Evolutionary conservation across 1,140 invertebrate species (phyloP).

Genomic region (Ctenoplectra terminalis): DNA sequence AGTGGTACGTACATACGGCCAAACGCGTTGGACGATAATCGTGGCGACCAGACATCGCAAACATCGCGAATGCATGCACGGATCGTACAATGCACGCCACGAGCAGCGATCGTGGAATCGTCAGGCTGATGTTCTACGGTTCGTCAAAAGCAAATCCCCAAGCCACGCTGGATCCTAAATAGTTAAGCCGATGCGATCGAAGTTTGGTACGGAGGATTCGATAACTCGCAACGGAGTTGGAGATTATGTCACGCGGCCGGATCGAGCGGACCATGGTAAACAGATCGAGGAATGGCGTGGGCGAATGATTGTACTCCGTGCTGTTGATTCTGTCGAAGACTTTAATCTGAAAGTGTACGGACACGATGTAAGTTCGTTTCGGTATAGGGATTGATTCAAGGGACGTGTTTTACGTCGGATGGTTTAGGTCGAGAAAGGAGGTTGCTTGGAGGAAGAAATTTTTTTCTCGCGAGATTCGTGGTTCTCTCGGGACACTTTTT

Average conservation of each 20-base stretch:
- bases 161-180: not conserved
- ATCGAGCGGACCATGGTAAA: not conserved
- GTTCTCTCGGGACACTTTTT: too few relatives aligned
- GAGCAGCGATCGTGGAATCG: constrained; percentile 37
- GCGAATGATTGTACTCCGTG: not conserved
- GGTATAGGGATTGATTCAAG: not conserved
- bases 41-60: constrained; percentile 46
- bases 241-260: constrained; percentile 9
- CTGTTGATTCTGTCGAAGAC: not conserved
- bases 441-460: too few relatives aligned
- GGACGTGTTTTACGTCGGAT: not conserved
- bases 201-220: not conserved
- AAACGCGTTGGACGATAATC: constrained; percentile 54
- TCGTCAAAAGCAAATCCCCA: constrained; percentile 9
- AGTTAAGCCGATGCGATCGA: constrained; percentile 3
- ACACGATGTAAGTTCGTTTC: not conserved
- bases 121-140: constrained; percentile 14
- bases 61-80: constrained; percentile 53
- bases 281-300: not conserved
- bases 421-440: too few relatives aligned
- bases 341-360: not conserved
- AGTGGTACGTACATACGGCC: not conserved
- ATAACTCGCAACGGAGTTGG: not conserved
- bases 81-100: constrained; percentile 36
- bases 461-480: too few relatives aligned